Percentiles rank a stretch among this genome's conserved stretches.
Evolutionary conservation across 2,797 vertebrate genomes (phyloP).

Genomic region (Apodemus agrarius): DNA sequence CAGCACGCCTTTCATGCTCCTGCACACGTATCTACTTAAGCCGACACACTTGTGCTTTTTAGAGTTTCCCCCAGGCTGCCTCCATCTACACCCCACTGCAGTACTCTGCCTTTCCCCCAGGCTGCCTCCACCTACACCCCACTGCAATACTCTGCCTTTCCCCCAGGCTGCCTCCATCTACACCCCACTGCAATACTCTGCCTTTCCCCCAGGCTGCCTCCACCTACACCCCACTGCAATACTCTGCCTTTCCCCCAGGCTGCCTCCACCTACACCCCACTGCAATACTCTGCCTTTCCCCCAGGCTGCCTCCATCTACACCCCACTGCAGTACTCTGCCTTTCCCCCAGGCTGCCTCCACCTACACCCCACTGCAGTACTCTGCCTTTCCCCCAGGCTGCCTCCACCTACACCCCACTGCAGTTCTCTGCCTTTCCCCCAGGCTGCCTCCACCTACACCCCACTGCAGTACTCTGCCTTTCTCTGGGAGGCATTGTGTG

Average conservation of each 20-base stretch:
- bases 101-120: no score
- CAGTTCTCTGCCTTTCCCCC: background rate
- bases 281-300: background rate
- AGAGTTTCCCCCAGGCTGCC: background rate
- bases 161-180: no score
- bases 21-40: background rate
- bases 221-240: no score
- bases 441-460: no score
- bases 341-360: background rate
- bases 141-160: background rate
- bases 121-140: no score
- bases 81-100: background rate
- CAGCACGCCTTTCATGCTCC: background rate
- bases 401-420: no score
- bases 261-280: no score
- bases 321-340: background rate
- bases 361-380: no score
- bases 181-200: no score
- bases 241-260: background rate
- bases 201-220: background rate
- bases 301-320: no score
- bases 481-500: background rate
- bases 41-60: fast-evolving
- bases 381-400: background rate
- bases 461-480: background rate